Conservation (phyloP, 2,888 invertebrate genomes). For the Limenitis arthemis region DNA sequence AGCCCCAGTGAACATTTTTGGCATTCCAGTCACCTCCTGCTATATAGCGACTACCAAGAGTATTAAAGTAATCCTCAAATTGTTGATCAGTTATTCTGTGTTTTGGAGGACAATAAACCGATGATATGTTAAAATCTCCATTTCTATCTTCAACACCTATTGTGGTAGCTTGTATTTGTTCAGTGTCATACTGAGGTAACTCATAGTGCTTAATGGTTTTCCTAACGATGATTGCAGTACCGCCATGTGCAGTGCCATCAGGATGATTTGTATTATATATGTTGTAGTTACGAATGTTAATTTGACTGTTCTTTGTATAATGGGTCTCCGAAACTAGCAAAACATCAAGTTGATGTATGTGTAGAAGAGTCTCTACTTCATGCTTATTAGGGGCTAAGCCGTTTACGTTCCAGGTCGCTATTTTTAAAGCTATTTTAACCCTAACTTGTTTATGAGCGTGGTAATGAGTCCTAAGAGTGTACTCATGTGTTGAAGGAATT, state of each 20-base stretch:
- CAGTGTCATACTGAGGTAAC: background rate
- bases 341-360: slow-evolving; percentile 17
- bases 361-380: slow-evolving; percentile 15
- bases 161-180: slow-evolving; percentile 4
- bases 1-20: too few relatives aligned
- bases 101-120: too few relatives aligned
- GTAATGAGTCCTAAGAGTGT: slow-evolving; percentile 16
- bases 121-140: too few relatives aligned
- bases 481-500: slow-evolving; percentile 19
- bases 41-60: too few relatives aligned
- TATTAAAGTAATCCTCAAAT: too few relatives aligned
- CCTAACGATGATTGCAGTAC: slow-evolving; percentile 4
- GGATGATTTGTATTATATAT: slow-evolving; percentile 18
- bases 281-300: slow-evolving; percentile 10
- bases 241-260: slow-evolving; percentile 4
- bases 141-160: slow-evolving; percentile 1
- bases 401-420: slow-evolving; percentile 25
- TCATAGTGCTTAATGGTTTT: slow-evolving; percentile 2
- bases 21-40: too few relatives aligned
- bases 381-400: slow-evolving; percentile 18
- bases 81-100: too few relatives aligned
- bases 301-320: background rate
- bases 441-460: slow-evolving; percentile 7
- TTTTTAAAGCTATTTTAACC: background rate
- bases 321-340: slow-evolving; percentile 22